Base-by-base conservation (phyloP, 2,797 vertebrate genomes). In the Setipinna tenuifilis region DNA sequence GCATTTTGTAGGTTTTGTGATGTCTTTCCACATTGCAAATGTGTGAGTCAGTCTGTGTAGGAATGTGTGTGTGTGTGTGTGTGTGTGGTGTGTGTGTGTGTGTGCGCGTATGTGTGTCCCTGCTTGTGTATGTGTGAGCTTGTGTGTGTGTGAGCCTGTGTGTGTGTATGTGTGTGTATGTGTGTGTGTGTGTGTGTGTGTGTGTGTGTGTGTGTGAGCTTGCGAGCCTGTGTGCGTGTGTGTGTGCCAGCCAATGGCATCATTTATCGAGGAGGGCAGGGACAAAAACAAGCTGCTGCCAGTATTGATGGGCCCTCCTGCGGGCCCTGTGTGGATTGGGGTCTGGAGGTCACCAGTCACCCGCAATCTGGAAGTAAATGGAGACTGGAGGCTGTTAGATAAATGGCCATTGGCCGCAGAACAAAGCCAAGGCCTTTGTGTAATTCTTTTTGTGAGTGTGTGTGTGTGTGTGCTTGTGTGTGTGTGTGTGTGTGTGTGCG, bases 331-430 rank as follows among this genome's bases (percentile, higher is more conserved):
- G 93, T 89, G 94, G 93, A 95, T 95, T 94, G 94, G 93, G 95
- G 90, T 94, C 93, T 92, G 62, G 84, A 92, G 94, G 94, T 95
- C 94, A 93, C 78, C 88, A 92, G 93, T 93, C 92, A 90, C 93
- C 93, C 90, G 91, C 92, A 94, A 93, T 95, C 93, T 92, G 91
- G 92, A 94, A 83, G 94, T 94, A 95, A 94, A 96, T 95, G 93
- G 94, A 95, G 92, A 91, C 92, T 91, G 93, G 93, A 92, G 91
- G 91, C 92, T 90, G 91, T 90, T 83, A 94, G 93, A 95, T 93
- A 94, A 94, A 94, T 86, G 89, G 90, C 93, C 91, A 91, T 92
- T 91, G 93, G 92, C 91, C 89, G 84, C 86, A 92, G 92, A 94
- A 94, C 93, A 94, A 94, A 93, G 93, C 92, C 93, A 93, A 94